These are phyloP conservation scores for Enteromius trimaculatus DNA, from an alignment of 2,797 vertebrate species.

Conservation along the genomic window DNA sequence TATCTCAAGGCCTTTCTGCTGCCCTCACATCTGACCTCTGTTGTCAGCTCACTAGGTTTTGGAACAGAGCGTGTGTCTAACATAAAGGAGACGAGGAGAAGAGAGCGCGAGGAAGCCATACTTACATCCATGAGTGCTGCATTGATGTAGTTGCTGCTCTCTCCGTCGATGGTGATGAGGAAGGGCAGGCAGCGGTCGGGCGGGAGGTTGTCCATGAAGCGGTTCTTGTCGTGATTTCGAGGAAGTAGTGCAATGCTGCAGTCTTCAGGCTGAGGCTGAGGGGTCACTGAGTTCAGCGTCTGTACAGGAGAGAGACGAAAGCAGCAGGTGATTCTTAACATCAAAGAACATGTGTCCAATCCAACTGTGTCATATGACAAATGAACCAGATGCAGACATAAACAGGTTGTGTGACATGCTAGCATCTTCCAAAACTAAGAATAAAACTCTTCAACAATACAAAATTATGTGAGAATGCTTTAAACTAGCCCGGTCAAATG, in stretches of 20 bases:
- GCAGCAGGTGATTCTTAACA: background rate
- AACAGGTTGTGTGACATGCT: background rate
- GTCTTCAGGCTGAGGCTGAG: slow-evolving; percentile 96
- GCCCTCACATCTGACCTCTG: background rate
- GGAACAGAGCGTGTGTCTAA: slow-evolving; percentile 65
- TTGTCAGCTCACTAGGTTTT: background rate
- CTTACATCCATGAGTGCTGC: slow-evolving; percentile 90
- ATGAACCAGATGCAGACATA: background rate
- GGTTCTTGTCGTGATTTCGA: slow-evolving; percentile 99
- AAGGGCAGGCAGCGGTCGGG: slow-evolving; percentile 99
- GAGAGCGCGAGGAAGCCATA: slow-evolving; percentile 55
- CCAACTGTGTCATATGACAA: background rate
- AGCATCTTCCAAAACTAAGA: background rate
- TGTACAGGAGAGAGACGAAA: slow-evolving; percentile 59
- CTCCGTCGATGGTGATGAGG: slow-evolving; percentile 98
- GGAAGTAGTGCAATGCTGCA: slow-evolving; percentile 99
- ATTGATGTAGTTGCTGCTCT: slow-evolving; percentile 99
- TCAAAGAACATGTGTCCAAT: background rate
- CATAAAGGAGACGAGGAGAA: slow-evolving; percentile 48
- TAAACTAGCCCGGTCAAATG: no score
- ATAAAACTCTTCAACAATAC: background rate
- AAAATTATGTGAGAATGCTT: background rate
- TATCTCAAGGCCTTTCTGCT: background rate
- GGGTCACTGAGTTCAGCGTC: slow-evolving; percentile 99
- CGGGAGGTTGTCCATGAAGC: slow-evolving; percentile 98